Conservation (phyloP, 2,113 vertebrate species). For the Dinomys branickii region DNA sequence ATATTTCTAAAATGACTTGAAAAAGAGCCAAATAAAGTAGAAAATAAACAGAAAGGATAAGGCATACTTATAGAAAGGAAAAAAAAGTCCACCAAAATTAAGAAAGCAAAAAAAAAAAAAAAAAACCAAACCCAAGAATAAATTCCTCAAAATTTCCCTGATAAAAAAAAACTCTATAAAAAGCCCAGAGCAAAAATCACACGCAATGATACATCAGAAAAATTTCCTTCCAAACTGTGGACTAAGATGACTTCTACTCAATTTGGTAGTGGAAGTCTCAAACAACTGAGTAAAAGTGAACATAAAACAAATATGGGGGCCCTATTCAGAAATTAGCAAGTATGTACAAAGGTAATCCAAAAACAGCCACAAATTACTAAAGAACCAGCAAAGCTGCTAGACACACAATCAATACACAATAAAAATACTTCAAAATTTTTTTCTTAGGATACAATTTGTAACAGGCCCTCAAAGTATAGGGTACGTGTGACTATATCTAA, state of each 20-base stretch:
- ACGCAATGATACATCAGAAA: neutral
- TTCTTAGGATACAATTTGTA: neutral
- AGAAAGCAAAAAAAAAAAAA: neutral
- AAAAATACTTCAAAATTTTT: neutral
- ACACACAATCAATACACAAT: neutral
- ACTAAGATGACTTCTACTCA: neutral
- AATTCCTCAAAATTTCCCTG: neutral
- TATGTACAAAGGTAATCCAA: neutral
- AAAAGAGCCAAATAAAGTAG: neutral
- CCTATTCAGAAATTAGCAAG: neutral
- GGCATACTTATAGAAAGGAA: neutral
- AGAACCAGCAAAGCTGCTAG: neutral
- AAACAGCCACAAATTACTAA: neutral
- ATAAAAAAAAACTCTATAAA: neutral
- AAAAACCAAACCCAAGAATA: neutral
- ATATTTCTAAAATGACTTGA: neutral
- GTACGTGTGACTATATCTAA: neutral
- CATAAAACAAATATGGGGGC: neutral
- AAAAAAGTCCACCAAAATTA: neutral
- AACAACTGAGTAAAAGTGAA: neutral
- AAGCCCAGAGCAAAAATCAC: constrained; percentile 13
- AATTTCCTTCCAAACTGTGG: neutral
- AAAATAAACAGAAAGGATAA: neutral
- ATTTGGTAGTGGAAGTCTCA: neutral
- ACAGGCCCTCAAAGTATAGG: neutral